Percentiles rank a stretch among this genome's conserved stretches.
These are phyloP conservation scores for Epinephelus lanceolatus DNA, from an alignment of 2,113 vertebrate species.

Conservation along the genomic window DNA sequence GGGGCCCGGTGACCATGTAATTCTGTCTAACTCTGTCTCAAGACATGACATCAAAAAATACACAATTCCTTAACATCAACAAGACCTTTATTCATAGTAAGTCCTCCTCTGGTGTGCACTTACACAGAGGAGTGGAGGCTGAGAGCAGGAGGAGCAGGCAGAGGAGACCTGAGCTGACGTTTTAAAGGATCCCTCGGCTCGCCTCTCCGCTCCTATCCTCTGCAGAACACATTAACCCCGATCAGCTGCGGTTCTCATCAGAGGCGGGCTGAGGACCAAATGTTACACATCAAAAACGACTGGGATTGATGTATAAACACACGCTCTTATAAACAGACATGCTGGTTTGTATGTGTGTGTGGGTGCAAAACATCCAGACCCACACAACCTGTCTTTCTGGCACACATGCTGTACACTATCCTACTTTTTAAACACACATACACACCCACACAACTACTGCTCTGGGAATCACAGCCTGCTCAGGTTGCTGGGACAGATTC, in stretches of 20 bases:
- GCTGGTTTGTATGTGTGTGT: constrained; percentile 19
- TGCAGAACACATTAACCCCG: constrained; percentile 73
- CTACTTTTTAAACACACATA: background rate
- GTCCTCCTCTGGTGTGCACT: constrained; percentile 21
- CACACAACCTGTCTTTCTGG: constrained; percentile 12
- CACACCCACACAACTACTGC: constrained; percentile 3
- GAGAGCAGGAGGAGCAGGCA: constrained; percentile 33
- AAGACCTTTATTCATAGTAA: constrained; percentile 25
- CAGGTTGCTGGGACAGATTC: constrained; percentile 20
- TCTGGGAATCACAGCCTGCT: constrained; percentile 21
- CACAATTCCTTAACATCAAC: constrained; percentile 34
- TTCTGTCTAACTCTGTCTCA: constrained; percentile 31
- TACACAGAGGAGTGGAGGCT: constrained; percentile 3
- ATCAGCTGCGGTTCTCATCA: constrained; percentile 82
- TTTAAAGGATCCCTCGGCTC: constrained; percentile 57
- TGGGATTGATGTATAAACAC: constrained; percentile 39
- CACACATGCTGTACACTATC: background rate
- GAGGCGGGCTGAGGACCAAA: constrained; percentile 58
- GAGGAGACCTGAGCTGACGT: constrained; percentile 45
- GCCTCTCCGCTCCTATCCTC: constrained; percentile 60
- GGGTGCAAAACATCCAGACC: constrained; percentile 10
- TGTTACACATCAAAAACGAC: constrained; percentile 51
- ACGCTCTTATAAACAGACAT: constrained; percentile 33
- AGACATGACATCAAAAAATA: constrained; percentile 35
- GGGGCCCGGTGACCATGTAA: constrained; percentile 17